Evolutionary conservation across 1,140 invertebrate genomes (phyloP), one percentile per base, ranked within the genome.

Genomic region (Chlorops oryzae): DNA sequence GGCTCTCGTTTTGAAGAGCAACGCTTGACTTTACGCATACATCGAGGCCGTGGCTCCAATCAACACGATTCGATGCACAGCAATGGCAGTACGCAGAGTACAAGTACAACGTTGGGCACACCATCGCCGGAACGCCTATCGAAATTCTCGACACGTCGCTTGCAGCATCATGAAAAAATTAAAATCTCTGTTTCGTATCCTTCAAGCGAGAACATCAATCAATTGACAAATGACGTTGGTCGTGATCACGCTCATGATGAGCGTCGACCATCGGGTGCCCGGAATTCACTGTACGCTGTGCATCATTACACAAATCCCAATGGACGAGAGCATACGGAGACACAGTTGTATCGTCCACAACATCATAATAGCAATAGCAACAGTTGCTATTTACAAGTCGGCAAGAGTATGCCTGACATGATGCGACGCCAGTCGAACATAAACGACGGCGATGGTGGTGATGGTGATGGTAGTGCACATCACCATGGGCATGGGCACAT

Each of bases 1-100:
- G 65, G 42, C 76, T 66, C 65, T 10, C 76, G 87, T 37, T 88
- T 90, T 69, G 85, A 92, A 56, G 90, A 94, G 67, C 88, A 93
- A 68, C 82, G 89, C 21, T 75, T 96, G 21, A 96, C 92, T 1
- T 73, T 97, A 40, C 80, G 94, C 46, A 95, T 97, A 58, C 94
- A 97, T 72, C 77, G 92, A 3, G 91, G 90, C 2, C 55, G 66
- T 15, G 63, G 66, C 25, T 65, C 62, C 7, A 63, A 69, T 35
- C 63, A 71, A 39, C 64, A 70, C 41, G 66, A 68, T 45, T 66
- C 64, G 5, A 63, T 65, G 50, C 59, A 70, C 48, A 70, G 66
- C 52, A 70, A 69, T 35, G 66, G 66, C 12, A 70, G 66, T 55
- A 69, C 66, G 0, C 66, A 70, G 40, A 70, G 66, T 48, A 70